Conservation (phyloP, 2,888 invertebrate species). For the Druceiella hillmani region DNA sequence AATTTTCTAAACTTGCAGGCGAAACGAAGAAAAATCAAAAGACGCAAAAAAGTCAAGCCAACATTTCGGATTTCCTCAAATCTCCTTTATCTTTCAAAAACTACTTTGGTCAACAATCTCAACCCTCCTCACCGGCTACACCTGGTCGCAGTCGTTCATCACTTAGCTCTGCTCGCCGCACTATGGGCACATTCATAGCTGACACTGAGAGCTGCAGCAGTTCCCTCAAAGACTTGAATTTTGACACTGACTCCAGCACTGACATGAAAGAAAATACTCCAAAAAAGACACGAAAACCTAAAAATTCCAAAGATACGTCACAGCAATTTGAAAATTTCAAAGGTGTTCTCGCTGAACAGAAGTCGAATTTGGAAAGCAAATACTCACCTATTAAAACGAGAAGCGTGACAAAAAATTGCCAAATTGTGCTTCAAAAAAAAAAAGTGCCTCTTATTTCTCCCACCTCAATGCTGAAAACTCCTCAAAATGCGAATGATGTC, state of each 20-base stretch:
- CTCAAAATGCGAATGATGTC: constrained; percentile 36
- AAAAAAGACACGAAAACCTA: constrained; percentile 33
- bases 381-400: constrained; percentile 32
- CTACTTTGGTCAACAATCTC: constrained; percentile 42
- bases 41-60: constrained; percentile 34
- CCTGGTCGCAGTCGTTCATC: constrained; percentile 45
- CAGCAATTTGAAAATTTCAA: constrained; percentile 41
- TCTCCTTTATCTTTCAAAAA: constrained; percentile 47
- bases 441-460: constrained; percentile 36
- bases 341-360: constrained; percentile 40
- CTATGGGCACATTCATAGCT: constrained; percentile 42
- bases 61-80: constrained; percentile 44
- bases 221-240: constrained; percentile 46
- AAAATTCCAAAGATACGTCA: constrained; percentile 32
- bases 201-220: constrained; percentile 50
- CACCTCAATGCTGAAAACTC: constrained; percentile 42
- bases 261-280: constrained; percentile 49
- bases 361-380: constrained; percentile 29
- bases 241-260: constrained; percentile 43
- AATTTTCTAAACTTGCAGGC: constrained; percentile 27
- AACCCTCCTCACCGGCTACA: constrained; percentile 39
- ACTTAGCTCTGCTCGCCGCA: constrained; percentile 43
- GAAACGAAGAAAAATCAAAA: constrained; percentile 36
- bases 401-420: constrained; percentile 29
- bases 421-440: constrained; percentile 35